Percentiles rank a stretch among this genome's conserved stretches.
phyloP scores from a whole-genome alignment of 2,888 invertebrate genomes.

The Melanargia galathea region DNA sequence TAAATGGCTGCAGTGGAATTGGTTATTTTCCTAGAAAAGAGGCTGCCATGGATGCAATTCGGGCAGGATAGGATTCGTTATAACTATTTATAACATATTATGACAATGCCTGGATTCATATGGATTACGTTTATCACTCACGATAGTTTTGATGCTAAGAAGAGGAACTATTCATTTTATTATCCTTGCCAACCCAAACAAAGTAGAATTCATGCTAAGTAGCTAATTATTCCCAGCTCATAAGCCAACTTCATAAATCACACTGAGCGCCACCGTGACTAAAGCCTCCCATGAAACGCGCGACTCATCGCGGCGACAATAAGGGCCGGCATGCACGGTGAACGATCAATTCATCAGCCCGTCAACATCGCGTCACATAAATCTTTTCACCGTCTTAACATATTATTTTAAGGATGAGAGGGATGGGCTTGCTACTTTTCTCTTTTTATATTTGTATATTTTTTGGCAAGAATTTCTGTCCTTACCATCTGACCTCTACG shows the following conservation, averaged over 20 bases:
- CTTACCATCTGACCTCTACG: background rate
- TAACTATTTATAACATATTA: too few species aligned
- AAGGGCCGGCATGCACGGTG: background rate
- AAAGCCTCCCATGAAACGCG: background rate
- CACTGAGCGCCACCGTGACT: background rate
- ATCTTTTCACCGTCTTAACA: slow-evolving; percentile 29
- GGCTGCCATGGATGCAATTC: too few species aligned
- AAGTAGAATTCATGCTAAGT: background rate
- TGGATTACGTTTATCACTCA: too few species aligned
- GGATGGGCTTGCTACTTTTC: background rate
- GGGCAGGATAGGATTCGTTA: too few species aligned
- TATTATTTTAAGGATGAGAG: slow-evolving; percentile 20
- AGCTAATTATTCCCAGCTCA: background rate
- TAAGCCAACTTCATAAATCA: slow-evolving; percentile 8
- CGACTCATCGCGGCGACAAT: slow-evolving; percentile 5
- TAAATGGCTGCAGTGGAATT: too few species aligned
- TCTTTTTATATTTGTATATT: background rate
- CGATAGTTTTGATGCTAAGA: too few species aligned
- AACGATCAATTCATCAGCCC: slow-evolving; percentile 26
- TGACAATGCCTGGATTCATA: too few species aligned
- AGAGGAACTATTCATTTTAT: background rate
- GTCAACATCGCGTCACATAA: slow-evolving; percentile 25
- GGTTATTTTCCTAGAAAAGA: too few species aligned
- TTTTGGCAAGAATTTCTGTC: background rate
- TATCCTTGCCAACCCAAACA: background rate